A percentile compares a stretch with the other conserved stretches of the same genome.
These are phyloP conservation scores for Galbula dea DNA, from an alignment of 2,113 vertebrate species.

Conservation along the genomic window DNA sequence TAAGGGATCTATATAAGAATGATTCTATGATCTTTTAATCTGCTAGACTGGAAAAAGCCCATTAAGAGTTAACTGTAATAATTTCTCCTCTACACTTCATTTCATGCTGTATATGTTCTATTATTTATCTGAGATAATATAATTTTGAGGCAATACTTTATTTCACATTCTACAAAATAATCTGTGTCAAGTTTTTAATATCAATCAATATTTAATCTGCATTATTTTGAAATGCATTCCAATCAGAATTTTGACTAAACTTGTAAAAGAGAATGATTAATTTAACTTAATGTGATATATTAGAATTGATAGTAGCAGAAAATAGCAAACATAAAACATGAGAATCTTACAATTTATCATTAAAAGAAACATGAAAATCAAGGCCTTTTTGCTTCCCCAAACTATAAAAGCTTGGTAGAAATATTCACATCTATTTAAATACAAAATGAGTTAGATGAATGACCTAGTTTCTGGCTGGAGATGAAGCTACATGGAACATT, in stretches of 20 bases:
- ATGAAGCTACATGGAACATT: background rate
- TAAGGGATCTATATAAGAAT: background rate
- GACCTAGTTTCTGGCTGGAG: background rate
- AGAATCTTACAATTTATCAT: background rate
- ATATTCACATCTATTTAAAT: background rate
- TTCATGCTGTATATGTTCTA: background rate
- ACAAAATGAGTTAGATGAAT: background rate
- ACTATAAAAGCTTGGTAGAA: background rate
- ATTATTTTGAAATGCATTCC: background rate
- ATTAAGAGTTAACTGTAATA: background rate
- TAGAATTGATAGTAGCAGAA: background rate
- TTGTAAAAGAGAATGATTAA: background rate
- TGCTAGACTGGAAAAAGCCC: background rate
- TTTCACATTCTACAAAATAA: background rate
- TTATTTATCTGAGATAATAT: background rate
- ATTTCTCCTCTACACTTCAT: background rate
- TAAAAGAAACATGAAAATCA: background rate
- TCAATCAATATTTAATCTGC: background rate
- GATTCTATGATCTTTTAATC: background rate
- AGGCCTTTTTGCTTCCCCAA: background rate
- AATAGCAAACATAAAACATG: background rate
- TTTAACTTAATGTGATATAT: background rate
- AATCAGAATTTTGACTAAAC: background rate
- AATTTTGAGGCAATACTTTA: background rate
- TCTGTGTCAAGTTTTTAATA: background rate